Evolutionary conservation across 2,797 vertebrate genomes (phyloP).

Genomic region (Todus mexicanus): DNA sequence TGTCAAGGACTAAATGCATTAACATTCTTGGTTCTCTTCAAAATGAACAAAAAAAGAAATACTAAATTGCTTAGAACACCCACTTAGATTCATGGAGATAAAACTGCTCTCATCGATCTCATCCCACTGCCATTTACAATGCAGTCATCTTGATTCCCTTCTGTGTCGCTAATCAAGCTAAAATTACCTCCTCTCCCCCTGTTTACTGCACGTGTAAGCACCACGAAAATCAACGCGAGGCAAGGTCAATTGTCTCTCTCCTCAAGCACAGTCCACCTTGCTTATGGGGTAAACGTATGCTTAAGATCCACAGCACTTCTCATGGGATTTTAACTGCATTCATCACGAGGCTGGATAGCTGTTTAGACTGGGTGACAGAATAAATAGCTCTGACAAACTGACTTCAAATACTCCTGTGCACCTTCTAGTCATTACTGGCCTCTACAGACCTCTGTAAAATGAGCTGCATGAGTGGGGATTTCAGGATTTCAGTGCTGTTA

Average conservation of each 20-base stretch:
- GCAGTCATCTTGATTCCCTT: slow-evolving; percentile 13
- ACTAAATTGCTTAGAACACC: slow-evolving; percentile 23
- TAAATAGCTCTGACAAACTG: neutral
- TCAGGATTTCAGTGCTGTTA: neutral
- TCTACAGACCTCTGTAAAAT: neutral
- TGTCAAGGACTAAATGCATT: neutral
- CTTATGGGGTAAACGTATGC: neutral
- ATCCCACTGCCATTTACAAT: slow-evolving; percentile 12
- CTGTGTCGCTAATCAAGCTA: slow-evolving; percentile 18
- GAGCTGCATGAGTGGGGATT: neutral
- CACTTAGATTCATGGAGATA: slow-evolving; percentile 41
- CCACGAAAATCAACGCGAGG: neutral
- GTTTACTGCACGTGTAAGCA: neutral
- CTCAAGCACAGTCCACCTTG: neutral
- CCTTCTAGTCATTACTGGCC: neutral
- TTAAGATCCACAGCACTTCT: neutral
- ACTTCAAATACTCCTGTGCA: neutral
- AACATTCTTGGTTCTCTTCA: neutral
- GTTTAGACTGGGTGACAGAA: neutral
- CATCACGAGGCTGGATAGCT: neutral
- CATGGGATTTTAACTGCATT: neutral
- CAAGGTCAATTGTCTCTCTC: neutral
- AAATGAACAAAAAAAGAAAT: neutral
- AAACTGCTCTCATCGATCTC: slow-evolving; percentile 40
- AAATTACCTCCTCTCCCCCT: neutral